These are phyloP conservation scores for Telmatherina bonti DNA, from an alignment of 2,797 vertebrate species.

Conservation along the genomic window DNA sequence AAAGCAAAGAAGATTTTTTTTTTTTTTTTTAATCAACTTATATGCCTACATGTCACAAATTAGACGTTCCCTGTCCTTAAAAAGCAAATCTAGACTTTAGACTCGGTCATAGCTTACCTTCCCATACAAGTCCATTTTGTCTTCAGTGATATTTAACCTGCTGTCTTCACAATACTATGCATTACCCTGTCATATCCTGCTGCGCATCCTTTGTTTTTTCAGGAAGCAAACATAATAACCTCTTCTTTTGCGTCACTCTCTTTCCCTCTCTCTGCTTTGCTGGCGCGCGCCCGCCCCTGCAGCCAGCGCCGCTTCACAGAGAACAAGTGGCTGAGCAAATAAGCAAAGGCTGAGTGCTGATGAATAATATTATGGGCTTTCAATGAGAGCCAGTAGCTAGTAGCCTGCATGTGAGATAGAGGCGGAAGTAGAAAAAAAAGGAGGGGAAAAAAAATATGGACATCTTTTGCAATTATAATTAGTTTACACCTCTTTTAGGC, in stretches of 20 bases:
- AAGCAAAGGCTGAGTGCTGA: constrained; percentile 61
- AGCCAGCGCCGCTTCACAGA: constrained; percentile 49
- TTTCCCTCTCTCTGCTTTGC: constrained; percentile 20
- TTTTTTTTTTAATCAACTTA: too few species aligned
- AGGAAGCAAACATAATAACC: constrained; percentile 65
- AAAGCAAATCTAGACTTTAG: too few species aligned
- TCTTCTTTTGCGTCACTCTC: constrained; percentile 68
- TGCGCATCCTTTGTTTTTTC: constrained; percentile 19
- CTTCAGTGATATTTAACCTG: constrained; percentile 9
- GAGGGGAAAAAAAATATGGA: not conserved
- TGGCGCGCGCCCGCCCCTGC: constrained; percentile 40
- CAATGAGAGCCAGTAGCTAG: constrained; percentile 29
- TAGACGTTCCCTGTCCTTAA: not conserved
- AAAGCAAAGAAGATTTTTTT: constrained; percentile 10
- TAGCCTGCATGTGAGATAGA: not conserved
- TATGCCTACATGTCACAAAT: not conserved
- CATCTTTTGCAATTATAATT: constrained; percentile 56
- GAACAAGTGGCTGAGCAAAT: constrained; percentile 63
- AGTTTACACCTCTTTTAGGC: constrained; percentile 1
- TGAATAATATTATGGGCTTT: constrained; percentile 56
- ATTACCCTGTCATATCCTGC: constrained; percentile 25
- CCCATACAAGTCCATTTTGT: constrained; percentile 88
- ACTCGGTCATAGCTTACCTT: constrained; percentile 83
- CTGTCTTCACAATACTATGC: constrained; percentile 12
- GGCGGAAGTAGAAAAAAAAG: constrained; percentile 8